These are phyloP conservation scores for Fregetta grallaria DNA, from an alignment of 2,113 vertebrate genomes.

Conservation along the genomic window DNA sequence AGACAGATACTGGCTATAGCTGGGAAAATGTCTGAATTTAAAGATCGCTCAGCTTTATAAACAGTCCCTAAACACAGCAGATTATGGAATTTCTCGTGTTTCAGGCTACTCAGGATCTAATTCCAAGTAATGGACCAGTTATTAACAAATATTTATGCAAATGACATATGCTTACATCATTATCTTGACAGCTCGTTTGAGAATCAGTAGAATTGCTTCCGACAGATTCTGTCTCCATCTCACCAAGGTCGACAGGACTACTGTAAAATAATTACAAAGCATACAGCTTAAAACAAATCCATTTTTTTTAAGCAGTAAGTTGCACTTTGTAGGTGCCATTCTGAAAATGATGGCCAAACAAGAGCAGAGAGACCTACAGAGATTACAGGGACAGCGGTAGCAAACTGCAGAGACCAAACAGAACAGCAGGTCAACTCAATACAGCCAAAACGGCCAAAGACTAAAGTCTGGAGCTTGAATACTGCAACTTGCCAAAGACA, in stretches of 20 bases:
- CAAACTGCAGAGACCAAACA: background rate
- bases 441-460: background rate
- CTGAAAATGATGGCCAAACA: background rate
- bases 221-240: conserved; percentile 88
- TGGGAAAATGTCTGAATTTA: background rate
- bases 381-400: background rate
- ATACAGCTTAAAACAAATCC: background rate
- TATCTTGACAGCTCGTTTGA: conserved; percentile 59
- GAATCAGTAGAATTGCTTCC: conserved; percentile 74
- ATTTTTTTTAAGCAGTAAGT: background rate
- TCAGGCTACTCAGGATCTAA: background rate
- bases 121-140: background rate
- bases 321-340: background rate
- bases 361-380: background rate
- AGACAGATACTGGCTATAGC: background rate
- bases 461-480: background rate
- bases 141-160: background rate
- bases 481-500: background rate
- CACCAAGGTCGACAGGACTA: conserved; percentile 81
- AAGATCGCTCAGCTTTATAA: background rate
- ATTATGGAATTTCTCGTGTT: background rate
- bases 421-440: background rate
- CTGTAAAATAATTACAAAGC: conserved; percentile 57
- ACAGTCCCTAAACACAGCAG: background rate
- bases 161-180: conserved; percentile 50